phyloP scores from a whole-genome alignment of 92 coral and sea anemone genomes.

The Epizoanthus fatuus region DNA sequence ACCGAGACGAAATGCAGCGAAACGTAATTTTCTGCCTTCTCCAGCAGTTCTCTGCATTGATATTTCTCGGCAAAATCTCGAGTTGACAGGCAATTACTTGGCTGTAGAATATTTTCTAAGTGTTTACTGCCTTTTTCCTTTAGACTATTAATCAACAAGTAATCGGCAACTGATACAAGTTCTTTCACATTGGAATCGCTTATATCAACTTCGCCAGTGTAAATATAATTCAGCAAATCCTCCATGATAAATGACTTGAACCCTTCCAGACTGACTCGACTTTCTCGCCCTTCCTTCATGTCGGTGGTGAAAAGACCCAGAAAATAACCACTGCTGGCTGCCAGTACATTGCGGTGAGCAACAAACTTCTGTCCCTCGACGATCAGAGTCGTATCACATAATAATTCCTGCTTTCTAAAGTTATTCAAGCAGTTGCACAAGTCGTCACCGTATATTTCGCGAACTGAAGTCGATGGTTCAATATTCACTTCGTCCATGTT shows the following conservation, averaged over 20 bases:
- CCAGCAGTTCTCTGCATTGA: conserved; percentile 79
- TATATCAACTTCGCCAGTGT: conserved; percentile 86
- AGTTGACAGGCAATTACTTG: conserved; percentile 89
- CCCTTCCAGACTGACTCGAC: conserved; percentile 65
- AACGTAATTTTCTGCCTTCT: conserved; percentile 79
- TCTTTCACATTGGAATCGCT: conserved; percentile 87
- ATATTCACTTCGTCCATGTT: background rate
- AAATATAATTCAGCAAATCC: conserved; percentile 86
- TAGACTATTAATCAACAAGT: conserved; percentile 77
- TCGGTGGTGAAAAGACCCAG: conserved; percentile 92
- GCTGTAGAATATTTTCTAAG: conserved; percentile 76
- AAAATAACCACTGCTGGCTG: conserved; percentile 91
- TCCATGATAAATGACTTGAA: conserved; percentile 84
- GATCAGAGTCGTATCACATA: conserved; percentile 84
- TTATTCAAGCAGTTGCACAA: conserved; percentile 74
- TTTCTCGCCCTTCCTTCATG: conserved; percentile 83
- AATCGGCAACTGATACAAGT: conserved; percentile 92
- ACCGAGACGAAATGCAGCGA: conserved; percentile 85
- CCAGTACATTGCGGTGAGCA: conserved; percentile 93
- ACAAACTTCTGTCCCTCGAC: conserved; percentile 85
- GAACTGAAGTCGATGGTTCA: conserved; percentile 12
- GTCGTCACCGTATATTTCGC: conserved; percentile 61
- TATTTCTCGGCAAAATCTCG: conserved; percentile 91
- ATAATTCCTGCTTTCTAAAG: conserved; percentile 82
- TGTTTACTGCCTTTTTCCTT: conserved; percentile 84